phyloP scores from a whole-genome alignment of 2,113 vertebrate species.

The Chlorodrepanis virens region DNA sequence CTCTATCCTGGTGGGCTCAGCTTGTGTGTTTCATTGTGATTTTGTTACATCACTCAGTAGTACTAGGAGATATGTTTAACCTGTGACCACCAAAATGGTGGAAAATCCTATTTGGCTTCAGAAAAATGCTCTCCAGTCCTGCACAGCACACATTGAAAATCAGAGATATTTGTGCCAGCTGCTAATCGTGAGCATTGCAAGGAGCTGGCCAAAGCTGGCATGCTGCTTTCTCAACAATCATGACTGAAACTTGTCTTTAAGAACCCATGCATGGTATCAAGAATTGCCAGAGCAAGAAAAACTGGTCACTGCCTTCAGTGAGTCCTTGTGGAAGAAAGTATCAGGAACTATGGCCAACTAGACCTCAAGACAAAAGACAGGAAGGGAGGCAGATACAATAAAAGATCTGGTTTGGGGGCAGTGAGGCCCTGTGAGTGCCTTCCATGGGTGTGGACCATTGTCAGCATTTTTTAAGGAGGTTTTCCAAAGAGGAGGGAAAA shows the following conservation, averaged over 20 bases:
- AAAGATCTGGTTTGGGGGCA: not conserved
- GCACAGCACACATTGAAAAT: not conserved
- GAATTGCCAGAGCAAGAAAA: not conserved
- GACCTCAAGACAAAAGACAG: not conserved
- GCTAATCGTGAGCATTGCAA: not conserved
- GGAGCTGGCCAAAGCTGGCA: not conserved
- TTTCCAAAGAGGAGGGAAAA: not conserved
- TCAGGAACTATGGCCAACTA: not conserved
- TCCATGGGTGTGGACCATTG: not conserved
- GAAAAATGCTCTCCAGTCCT: not conserved
- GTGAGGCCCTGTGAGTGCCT: not conserved
- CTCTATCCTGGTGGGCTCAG: not conserved
- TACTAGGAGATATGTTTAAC: fast-evolving
- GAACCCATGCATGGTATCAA: not conserved
- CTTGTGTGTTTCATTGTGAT: fast-evolving
- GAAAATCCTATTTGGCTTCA: not conserved
- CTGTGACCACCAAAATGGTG: not conserved
- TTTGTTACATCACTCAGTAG: not conserved
- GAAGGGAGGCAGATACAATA: not conserved
- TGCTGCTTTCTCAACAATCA: not conserved
- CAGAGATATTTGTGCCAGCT: not conserved
- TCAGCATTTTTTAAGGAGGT: not conserved
- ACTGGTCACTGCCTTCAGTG: not conserved
- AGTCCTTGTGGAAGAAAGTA: not conserved
- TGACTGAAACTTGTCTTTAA: not conserved